Evolutionary conservation across 2,888 invertebrate genomes (phyloP), one percentile per base, ranked within the genome.

Genomic region (Zootermopsis nevadensis): DNA sequence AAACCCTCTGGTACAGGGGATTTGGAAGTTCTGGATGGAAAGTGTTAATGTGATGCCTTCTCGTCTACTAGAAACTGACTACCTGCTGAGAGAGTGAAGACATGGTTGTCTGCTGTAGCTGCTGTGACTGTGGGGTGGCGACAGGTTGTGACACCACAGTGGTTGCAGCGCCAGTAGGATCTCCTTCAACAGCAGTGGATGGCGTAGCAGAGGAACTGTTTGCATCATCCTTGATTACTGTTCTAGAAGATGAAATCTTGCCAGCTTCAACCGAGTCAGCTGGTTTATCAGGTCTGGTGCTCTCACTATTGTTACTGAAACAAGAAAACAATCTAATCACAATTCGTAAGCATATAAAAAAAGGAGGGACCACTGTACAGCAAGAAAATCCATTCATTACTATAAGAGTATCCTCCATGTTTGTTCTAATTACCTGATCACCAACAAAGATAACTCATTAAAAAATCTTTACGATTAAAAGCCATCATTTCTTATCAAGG

Each of bases 191-290:
- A 74, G 86, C 86, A 48, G 87, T 55, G 81, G 84, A 82, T 79
- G 85, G 31, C 83, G 85, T 27, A 67, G 74, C 27, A 84, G 84
- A 38, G 24, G 67, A 66, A 74, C 38, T 77, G 31, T 27, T 48
- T n/a, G 77, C 27, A 38, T 82, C 76, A 19, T 79, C 77, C 33
- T 81, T 53, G 19, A 66, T 30, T 89, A 85, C 86, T 90, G 91
- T 85, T 90, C 91, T 81, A 90, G 87, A 83, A 89, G 91, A 7
- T 89, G 89, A 4, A 77, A 60, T 84, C 19, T 24, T 77, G 35
- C 33, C 15, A 87, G 85, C 19, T 86, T 87, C 7, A 85, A 83
- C n/a, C 48, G 69, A 15, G 76, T 53, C 77, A 48, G 76, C 42
- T 85, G 35, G 86, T 85, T 24, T 86, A 84, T 80, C 85, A 86